phyloP scores from a whole-genome alignment of 2,888 invertebrate genomes.

The Idaea biselata region DNA sequence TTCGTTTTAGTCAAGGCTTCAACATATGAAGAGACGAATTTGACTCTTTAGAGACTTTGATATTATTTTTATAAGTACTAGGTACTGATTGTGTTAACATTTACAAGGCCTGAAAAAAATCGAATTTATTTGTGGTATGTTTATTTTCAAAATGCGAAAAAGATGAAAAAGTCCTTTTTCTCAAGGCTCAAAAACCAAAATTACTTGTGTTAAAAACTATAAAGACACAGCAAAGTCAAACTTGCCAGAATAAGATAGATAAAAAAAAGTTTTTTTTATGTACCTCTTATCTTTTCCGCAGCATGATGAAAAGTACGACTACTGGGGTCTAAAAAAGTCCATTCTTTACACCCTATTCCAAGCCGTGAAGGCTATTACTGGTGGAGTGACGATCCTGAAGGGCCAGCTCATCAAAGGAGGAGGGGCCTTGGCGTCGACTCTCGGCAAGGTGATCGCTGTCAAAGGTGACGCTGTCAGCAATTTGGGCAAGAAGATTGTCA shows the following conservation, averaged over 20 bases:
- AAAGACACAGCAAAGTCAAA: no score
- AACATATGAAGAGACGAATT: no score
- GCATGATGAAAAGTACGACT: slow-evolving; percentile 78
- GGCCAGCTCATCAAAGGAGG: slow-evolving; percentile 93
- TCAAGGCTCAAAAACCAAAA: no score
- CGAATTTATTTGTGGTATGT: no score
- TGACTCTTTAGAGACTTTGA: no score
- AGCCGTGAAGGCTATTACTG: slow-evolving; percentile 93
- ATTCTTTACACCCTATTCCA: slow-evolving; percentile 91
- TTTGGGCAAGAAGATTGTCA: slow-evolving; percentile 89
- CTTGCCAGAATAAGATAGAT: no score
- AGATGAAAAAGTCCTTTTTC: no score
- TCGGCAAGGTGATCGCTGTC: slow-evolving; percentile 83
- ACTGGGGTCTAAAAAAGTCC: slow-evolving; percentile 90
- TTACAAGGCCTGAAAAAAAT: no score
- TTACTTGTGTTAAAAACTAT: no score
- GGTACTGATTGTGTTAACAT: no score
- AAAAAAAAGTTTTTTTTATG: neutral
- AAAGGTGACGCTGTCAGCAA: slow-evolving; percentile 90
- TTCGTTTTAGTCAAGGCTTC: neutral
- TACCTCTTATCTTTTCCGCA: slow-evolving; percentile 21
- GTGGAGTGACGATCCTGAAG: slow-evolving; percentile 92
- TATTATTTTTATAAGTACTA: no score
- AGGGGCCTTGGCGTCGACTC: slow-evolving; percentile 78
- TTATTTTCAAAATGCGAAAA: no score